Percentiles rank a stretch among this genome's conserved stretches.
These are phyloP conservation scores for Pteria penguin DNA, from an alignment of 2,888 invertebrate genomes.

Conservation along the genomic window DNA sequence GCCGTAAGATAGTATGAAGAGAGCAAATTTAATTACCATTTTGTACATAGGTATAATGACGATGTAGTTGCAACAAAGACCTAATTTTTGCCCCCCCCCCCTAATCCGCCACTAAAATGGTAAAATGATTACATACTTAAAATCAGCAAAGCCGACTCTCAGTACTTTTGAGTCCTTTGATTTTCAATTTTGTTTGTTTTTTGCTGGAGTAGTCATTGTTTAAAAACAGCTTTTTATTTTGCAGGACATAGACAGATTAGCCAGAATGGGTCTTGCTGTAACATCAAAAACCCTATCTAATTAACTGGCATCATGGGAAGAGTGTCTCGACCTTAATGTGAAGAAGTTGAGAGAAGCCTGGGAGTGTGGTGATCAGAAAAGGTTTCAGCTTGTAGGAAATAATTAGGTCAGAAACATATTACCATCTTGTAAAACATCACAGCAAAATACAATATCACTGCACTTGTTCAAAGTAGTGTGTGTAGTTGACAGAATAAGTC, in stretches of 20 bases:
- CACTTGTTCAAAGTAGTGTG: conserved; percentile 40
- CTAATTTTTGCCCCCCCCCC: no score
- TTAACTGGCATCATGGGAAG: conserved; percentile 31
- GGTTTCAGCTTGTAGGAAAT: conserved; percentile 36
- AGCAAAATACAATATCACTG: conserved; percentile 33
- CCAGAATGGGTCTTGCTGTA: conserved; percentile 34
- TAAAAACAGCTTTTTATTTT: background rate
- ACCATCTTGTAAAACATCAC: conserved; percentile 37
- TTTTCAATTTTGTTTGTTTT: no score
- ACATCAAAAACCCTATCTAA: conserved; percentile 7
- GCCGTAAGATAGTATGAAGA: no score
- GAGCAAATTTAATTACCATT: no score
- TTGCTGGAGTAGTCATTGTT: background rate
- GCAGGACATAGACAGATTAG: conserved; percentile 34
- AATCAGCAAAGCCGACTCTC: no score
- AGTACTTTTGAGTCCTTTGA: no score
- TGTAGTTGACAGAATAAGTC: conserved; percentile 31
- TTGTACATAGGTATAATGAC: no score
- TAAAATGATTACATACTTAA: no score
- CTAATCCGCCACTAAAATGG: no score
- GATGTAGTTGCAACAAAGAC: no score
- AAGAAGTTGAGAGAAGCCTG: conserved; percentile 27
- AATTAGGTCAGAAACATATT: conserved; percentile 18
- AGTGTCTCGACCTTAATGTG: conserved; percentile 9
- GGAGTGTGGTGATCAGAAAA: conserved; percentile 12